Conservation (phyloP, 2,888 invertebrate species). For the Dinocampus coccinellae region DNA sequence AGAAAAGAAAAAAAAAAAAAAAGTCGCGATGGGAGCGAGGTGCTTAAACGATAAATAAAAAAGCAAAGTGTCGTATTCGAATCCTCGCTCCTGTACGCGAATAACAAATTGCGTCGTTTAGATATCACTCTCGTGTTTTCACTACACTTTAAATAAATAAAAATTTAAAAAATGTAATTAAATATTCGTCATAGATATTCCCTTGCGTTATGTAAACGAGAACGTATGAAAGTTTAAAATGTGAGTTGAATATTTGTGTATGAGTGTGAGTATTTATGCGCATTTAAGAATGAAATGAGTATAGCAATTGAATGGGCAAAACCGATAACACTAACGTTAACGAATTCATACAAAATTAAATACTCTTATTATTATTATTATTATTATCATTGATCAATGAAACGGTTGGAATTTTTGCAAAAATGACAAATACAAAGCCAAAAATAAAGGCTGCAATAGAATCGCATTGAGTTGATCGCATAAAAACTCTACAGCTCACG, state of each 20-base stretch:
- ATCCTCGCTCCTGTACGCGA: slow-evolving; percentile 19
- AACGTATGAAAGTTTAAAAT: neutral
- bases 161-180: slow-evolving; percentile 16
- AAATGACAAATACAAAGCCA: neutral
- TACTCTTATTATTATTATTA: no score
- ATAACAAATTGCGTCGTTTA: slow-evolving; percentile 35
- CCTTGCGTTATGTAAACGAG: slow-evolving; percentile 25
- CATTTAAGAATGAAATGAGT: neutral
- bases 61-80: slow-evolving; percentile 6
- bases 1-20: slow-evolving; percentile 14
- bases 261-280: neutral
- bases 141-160: slow-evolving; percentile 48
- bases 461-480: neutral
- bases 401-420: slow-evolving; percentile 9
- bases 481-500: slow-evolving; percentile 2
- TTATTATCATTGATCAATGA: no score
- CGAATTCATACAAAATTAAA: neutral
- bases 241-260: neutral
- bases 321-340: neutral
- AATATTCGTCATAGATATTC: slow-evolving; percentile 29
- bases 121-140: slow-evolving; percentile 52
- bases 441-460: neutral
- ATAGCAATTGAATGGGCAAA: slow-evolving; percentile 21
- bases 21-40: slow-evolving; percentile 33
- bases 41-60: neutral